phyloP scores from a whole-genome alignment of 2,888 invertebrate species.

The Choreutis nemorana region DNA sequence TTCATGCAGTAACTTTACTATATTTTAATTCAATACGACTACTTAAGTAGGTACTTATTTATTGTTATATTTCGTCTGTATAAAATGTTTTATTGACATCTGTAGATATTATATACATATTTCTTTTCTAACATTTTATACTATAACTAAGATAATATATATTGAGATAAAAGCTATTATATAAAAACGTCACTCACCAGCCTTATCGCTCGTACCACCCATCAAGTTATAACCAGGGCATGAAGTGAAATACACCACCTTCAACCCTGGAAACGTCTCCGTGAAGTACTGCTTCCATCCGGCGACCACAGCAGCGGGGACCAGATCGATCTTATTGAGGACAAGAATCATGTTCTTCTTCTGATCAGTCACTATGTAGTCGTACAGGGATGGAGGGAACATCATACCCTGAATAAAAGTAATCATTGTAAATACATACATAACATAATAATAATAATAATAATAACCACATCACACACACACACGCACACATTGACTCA shows the following conservation, averaged over 20 bases:
- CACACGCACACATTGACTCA: too few species aligned
- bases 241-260: slow-evolving; percentile 85
- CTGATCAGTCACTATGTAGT: slow-evolving; percentile 75
- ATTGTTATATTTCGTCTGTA: too few species aligned
- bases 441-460: too few species aligned
- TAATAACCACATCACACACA: too few species aligned
- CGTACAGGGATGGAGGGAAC: slow-evolving; percentile 90
- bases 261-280: slow-evolving; percentile 73
- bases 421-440: neutral
- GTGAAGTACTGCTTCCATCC: slow-evolving; percentile 89
- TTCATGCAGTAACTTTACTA: too few species aligned
- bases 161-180: neutral
- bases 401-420: slow-evolving; percentile 68
- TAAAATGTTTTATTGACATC: too few species aligned
- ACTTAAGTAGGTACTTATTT: too few species aligned
- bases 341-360: slow-evolving; percentile 88
- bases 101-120: too few species aligned
- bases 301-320: slow-evolving; percentile 78
- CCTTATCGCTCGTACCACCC: slow-evolving; percentile 62
- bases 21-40: too few species aligned
- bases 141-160: neutral
- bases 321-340: slow-evolving; percentile 92
- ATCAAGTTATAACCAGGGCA: slow-evolving; percentile 77
- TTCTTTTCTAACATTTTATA: too few species aligned
- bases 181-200: slow-evolving; percentile 35